Evolutionary conservation across 2,888 invertebrate species (phyloP).

Genomic region (Chalcis sispes): DNA sequence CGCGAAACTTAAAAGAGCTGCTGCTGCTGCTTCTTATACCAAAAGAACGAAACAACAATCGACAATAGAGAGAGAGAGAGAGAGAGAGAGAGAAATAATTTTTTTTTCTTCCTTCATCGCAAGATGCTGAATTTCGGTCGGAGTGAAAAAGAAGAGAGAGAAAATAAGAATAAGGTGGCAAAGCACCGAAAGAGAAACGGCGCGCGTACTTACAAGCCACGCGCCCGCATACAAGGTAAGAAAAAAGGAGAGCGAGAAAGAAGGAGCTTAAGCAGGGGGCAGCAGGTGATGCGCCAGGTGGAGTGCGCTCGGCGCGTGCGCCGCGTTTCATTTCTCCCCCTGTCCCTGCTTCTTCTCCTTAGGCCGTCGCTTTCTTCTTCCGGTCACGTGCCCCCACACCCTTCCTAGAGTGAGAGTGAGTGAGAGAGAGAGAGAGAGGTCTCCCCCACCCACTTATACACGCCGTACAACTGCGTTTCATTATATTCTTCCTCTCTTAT

Average conservation of each 20-base stretch:
- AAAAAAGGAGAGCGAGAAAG: not conserved
- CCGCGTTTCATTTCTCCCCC: constrained; percentile 59
- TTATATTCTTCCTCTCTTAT: constrained; percentile 56
- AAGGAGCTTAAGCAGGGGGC: constrained; percentile 65
- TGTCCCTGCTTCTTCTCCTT: constrained; percentile 50
- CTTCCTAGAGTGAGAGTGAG: constrained; percentile 59
- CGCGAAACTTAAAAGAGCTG: not conserved
- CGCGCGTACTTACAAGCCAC: too few relatives aligned
- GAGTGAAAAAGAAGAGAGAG: constrained; percentile 13
- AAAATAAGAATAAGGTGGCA: constrained; percentile 1
- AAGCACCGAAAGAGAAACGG: constrained; percentile 16
- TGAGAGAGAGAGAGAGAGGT: not conserved
- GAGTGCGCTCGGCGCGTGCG: constrained; percentile 73
- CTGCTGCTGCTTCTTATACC: too few relatives aligned
- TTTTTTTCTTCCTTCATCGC: not conserved
- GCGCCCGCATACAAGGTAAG: not conserved
- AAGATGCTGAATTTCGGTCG: constrained; percentile 40
- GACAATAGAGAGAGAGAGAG: not conserved
- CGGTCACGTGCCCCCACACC: constrained; percentile 69
- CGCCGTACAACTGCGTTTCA: constrained; percentile 52
- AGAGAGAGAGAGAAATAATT: constrained; percentile 3
- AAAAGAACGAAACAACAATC: not conserved
- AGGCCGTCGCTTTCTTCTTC: constrained; percentile 64
- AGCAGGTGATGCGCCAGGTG: constrained; percentile 75
- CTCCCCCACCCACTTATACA: constrained; percentile 57